Conservation (phyloP, 1,140 invertebrate genomes). For the Fopius arisanus region DNA sequence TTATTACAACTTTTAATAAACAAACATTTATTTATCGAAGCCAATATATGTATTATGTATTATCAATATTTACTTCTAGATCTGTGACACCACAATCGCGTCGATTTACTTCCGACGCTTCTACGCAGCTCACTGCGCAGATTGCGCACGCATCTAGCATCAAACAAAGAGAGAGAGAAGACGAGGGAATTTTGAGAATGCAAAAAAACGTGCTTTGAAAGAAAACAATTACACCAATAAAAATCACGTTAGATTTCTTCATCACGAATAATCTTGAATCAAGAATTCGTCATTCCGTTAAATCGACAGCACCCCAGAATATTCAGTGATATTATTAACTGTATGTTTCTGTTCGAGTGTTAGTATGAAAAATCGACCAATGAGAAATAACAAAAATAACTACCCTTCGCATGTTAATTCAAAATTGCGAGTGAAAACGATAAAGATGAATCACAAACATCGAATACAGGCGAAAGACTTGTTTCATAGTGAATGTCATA, state of each 20-base stretch:
- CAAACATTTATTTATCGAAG: too few relatives aligned
- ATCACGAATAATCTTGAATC: background rate
- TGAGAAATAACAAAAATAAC: constrained; percentile 17
- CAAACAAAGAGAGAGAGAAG: too few relatives aligned
- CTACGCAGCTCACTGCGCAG: too few relatives aligned
- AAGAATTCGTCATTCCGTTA: background rate
- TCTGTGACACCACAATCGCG: too few relatives aligned
- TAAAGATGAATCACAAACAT: background rate
- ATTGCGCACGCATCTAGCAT: too few relatives aligned
- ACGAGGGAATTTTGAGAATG: too few relatives aligned
- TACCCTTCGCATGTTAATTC: constrained; percentile 17
- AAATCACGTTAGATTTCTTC: background rate
- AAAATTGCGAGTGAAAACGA: constrained; percentile 3
- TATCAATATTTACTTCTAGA: too few relatives aligned
- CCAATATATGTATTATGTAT: too few relatives aligned
- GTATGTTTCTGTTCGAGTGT: constrained; percentile 4
- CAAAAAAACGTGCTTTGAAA: too few relatives aligned
- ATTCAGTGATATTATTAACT: constrained; percentile 3
- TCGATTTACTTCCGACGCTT: too few relatives aligned
- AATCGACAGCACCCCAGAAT: constrained; percentile 40
- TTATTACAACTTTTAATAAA: too few relatives aligned
- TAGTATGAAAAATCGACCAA: constrained; percentile 14
- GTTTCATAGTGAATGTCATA: background rate
- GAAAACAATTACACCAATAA: too few relatives aligned
- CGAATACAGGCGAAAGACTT: background rate